Percentiles rank a stretch among this genome's conserved stretches.
These are phyloP conservation scores for Cryptomyrus ogoouensis DNA, from an alignment of 2,113 vertebrate species.

Conservation along the genomic window DNA sequence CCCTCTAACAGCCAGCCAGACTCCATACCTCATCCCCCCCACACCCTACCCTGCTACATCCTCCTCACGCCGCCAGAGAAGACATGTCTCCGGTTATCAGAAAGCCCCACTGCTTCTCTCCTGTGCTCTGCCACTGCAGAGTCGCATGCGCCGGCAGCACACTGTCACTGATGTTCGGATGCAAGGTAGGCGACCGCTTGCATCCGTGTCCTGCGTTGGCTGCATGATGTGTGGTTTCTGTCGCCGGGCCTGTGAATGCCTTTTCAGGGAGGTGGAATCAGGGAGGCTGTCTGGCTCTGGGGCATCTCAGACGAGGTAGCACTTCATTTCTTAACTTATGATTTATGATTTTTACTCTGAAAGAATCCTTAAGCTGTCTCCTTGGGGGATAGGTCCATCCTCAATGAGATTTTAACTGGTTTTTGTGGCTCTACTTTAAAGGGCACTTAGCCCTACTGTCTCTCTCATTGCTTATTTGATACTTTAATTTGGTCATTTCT, in stretches of 20 bases:
- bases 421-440: neutral
- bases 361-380: neutral
- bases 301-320: neutral
- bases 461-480: neutral
- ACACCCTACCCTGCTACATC: conserved; percentile 8
- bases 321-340: neutral
- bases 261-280: neutral
- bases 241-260: neutral
- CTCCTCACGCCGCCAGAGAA: conserved; percentile 50
- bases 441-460: neutral
- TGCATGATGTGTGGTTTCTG: neutral
- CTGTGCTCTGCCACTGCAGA: conserved; percentile 95
- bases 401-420: neutral
- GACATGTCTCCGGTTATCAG: conserved; percentile 84
- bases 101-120: conserved; percentile 76
- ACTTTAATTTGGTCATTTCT: neutral
- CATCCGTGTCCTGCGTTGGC: neutral
- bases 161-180: conserved; percentile 93
- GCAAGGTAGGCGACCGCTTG: conserved; percentile 77
- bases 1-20: conserved; percentile 30
- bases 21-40: conserved; percentile 17
- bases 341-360: neutral
- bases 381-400: neutral
- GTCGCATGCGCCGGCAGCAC: conserved; percentile 90
- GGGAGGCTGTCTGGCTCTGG: neutral